Evolutionary conservation across 2,113 vertebrate species (phyloP).

Genomic region (Drymodes brunneopygia): DNA sequence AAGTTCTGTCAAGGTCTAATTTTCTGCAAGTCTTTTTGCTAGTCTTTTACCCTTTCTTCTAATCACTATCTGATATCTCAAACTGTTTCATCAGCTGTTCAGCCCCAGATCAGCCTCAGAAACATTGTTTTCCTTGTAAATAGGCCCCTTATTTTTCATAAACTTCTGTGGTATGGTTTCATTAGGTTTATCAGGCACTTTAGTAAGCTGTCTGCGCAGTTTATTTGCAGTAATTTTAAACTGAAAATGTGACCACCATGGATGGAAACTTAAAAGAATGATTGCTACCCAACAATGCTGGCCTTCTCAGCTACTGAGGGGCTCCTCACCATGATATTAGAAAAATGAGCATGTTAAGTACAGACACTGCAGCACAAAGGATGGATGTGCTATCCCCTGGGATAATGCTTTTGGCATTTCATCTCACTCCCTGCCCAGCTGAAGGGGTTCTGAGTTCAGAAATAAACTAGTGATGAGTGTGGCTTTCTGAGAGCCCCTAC

Average conservation of each 20-base stretch:
- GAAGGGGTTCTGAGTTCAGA: neutral
- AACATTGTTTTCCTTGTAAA: neutral
- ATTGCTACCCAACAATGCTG: neutral
- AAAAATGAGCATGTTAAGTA: neutral
- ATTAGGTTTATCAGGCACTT: neutral
- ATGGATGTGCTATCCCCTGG: neutral
- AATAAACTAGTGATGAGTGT: neutral
- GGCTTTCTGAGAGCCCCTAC: neutral
- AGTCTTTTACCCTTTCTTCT: neutral
- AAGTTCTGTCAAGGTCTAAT: neutral
- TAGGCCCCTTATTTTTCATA: neutral
- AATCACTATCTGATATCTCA: neutral
- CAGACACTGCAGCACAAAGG: neutral
- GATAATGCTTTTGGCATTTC: neutral
- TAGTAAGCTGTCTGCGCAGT: neutral
- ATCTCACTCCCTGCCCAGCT: neutral
- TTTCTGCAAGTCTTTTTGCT: neutral
- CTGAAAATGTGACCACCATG: accelerated
- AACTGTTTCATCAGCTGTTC: neutral
- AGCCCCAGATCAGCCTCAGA: neutral
- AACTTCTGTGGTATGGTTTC: neutral
- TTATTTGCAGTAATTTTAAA: neutral
- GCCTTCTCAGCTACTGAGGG: neutral
- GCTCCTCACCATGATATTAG: neutral
- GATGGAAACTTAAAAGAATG: neutral